A percentile compares a stretch with the other conserved stretches of the same genome.
phyloP scores from a whole-genome alignment of 2,797 vertebrate species.

The Acropternis orthonyx region DNA sequence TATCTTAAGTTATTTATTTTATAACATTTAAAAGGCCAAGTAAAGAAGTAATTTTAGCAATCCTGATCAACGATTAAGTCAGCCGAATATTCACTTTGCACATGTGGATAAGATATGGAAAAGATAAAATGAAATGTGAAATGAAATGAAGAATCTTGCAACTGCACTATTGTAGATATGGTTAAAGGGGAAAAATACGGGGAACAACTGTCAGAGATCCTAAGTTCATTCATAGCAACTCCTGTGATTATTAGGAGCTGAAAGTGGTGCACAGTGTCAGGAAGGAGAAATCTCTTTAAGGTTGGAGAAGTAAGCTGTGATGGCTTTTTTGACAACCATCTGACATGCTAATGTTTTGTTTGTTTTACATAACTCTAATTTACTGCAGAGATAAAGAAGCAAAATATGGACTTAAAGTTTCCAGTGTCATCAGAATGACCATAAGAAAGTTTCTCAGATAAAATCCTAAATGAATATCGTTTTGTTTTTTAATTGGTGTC shows the following conservation, averaged over 20 bases:
- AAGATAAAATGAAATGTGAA: not conserved
- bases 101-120: not conserved
- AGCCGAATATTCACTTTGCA: not conserved
- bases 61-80: not conserved
- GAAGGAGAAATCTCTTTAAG: not conserved
- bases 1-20: not conserved
- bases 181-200: not conserved
- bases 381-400: not conserved
- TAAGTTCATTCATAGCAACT: not conserved
- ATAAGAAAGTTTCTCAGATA: not conserved
- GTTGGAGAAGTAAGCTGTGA: not conserved
- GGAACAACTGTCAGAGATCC: not conserved
- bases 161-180: not conserved
- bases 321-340: not conserved
- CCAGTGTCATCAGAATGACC: not conserved
- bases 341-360: not conserved
- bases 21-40: not conserved
- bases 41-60: not conserved
- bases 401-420: not conserved
- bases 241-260: not conserved
- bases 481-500: not conserved
- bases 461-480: not conserved
- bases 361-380: not conserved
- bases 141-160: not conserved
- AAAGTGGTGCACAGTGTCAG: not conserved